These are phyloP conservation scores for Nemotelus nigrinus DNA, from an alignment of 2,888 invertebrate genomes.

Conservation along the genomic window DNA sequence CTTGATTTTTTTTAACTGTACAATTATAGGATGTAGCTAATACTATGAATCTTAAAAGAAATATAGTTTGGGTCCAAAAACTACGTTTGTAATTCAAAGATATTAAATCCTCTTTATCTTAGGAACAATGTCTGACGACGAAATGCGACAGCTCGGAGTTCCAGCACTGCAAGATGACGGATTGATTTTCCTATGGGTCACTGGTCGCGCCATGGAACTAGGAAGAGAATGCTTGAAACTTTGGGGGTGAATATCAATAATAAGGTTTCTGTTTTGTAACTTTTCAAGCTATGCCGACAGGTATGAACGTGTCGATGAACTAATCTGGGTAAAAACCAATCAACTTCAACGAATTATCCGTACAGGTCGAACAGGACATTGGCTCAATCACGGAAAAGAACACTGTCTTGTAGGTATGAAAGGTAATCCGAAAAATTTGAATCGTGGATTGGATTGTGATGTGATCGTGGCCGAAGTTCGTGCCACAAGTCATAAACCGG, in stretches of 20 bases:
- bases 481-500: slow-evolving; percentile 97
- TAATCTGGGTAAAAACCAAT: slow-evolving; percentile 99
- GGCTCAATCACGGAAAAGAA: slow-evolving; percentile 99
- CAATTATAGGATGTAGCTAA: neutral
- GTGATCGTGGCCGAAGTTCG: slow-evolving; percentile 98
- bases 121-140: slow-evolving; percentile 95
- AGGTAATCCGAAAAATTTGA: slow-evolving; percentile 89
- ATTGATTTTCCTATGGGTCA: slow-evolving; percentile 97
- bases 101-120: neutral
- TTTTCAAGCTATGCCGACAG: slow-evolving; percentile 47
- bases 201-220: slow-evolving; percentile 84
- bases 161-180: slow-evolving; percentile 96
- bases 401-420: slow-evolving; percentile 97
- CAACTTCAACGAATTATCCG: slow-evolving; percentile 96
- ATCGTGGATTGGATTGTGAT: slow-evolving; percentile 95
- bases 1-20: neutral
- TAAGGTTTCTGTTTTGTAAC: neutral
- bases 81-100: too few relatives aligned
- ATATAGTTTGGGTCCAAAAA: too few relatives aligned
- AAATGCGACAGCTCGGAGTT: slow-evolving; percentile 95
- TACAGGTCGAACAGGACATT: slow-evolving; percentile 96
- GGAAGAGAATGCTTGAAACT: slow-evolving; percentile 94
- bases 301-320: slow-evolving; percentile 94
- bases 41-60: too few relatives aligned
- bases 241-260: slow-evolving; percentile 74